Evolutionary conservation across 2,888 invertebrate genomes (phyloP), one percentile per base, ranked within the genome.

Genomic region (Drosophila vallismaia): DNA sequence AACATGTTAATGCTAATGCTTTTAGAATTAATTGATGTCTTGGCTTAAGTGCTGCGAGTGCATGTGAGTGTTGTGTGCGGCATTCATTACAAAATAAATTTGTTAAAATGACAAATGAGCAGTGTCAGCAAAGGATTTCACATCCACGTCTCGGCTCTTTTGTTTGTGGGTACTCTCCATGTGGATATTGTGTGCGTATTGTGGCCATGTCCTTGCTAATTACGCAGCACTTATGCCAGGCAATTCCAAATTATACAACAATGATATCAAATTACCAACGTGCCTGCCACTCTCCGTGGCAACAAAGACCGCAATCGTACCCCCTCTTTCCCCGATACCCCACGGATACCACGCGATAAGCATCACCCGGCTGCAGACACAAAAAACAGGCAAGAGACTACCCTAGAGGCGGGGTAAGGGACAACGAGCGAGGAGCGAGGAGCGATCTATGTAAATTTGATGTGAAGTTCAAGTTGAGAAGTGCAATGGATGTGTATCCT

Each of bases 71-170:
- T 56, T 33, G 68, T 46, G 44, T 46, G 29, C 54, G 72, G 84
- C 78, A 83, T 84, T 83, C 79, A 84, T 84, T 84, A 83, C 83
- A 83, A 83, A 81, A 84, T 85, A 84, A 84, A 85, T 85, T 84
- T 79, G 86, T 84, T 84, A 79, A 85, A 81, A 84, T 84, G 84
- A 84, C 84, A 84, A 84, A 84, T 84, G 84, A 84, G 86, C 81
- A 85, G 69, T 79, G 84, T 84, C 82, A 82, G 82, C 82, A 84
- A 82, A 81, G 82, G 84, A 82, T 84, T 82, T 76, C 81, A 70
- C 66, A 69, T 64, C 48, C 51, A 63, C 69, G 64, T 51, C 38
- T 19, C 19, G 14, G 14, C 48, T 52, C 45, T 49, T 24, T 63
- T 58, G 29, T 42, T 42, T 42, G 40, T 14, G 40, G 14, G 40